Evolutionary conservation across 2,113 vertebrate species (phyloP), one percentile per base, ranked within the genome.

Genomic region (Ranitomeya variabilis): DNA sequence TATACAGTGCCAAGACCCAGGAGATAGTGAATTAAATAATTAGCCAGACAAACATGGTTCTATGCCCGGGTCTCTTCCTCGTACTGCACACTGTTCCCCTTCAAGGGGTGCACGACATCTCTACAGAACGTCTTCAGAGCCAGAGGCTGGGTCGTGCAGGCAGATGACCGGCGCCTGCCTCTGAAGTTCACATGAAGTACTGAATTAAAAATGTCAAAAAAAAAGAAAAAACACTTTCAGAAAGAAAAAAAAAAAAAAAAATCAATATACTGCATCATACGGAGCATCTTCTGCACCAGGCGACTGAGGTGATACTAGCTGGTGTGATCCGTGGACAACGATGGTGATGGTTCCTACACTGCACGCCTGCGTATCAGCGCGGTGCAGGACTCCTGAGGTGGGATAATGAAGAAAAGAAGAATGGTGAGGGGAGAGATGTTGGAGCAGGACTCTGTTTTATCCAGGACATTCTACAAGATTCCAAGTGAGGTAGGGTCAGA

Each of bases 361-460:
- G 9, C 66, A 77, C 13, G 19, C 10, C 31, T 64, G 18, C 37
- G 31, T 1, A 60, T n/a, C 4, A 14, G 15, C 11, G 13, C 3
- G 31, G 54, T 11, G 16, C 51, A 62, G 4, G 76, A 80, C 23
- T 31, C 19, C 23, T 3, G 37, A 26, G 57, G 21, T 52, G 60
- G 37, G 26, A 16, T 67, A 64, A 7, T 15, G 55, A 51, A 71
- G 31, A 90, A 67, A 4, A 0, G 91, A 74, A 16, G 2, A 6
- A 37, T 15, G 69, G 10, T 19, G 14, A 18, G 87, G 91, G 90
- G 87, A 90, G 91, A 90, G 92, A 91, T 0, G 80, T 90, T 80
- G 87, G 91, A 93, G 31, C 69, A 69, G 80, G 80, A 77, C 52
- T 83, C 69, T 51, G 79, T 66, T 87, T 87, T 15, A 71, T 88